Evolutionary conservation across 2,888 invertebrate genomes (phyloP), one percentile per base, ranked within the genome.

Genomic region (Cloeon dipterum): DNA sequence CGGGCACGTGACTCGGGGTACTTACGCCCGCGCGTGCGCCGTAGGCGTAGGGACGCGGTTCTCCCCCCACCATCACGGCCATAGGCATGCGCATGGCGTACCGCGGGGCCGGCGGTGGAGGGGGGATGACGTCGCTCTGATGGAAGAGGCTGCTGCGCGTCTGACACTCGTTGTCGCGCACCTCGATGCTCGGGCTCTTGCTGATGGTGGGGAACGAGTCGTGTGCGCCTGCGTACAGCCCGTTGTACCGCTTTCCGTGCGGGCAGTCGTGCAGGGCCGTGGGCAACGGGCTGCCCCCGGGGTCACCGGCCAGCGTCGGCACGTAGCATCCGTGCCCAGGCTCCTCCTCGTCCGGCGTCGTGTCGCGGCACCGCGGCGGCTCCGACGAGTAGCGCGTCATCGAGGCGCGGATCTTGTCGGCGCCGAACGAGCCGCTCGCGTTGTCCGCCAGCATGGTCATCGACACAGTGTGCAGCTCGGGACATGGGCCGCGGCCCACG

Each of bases 141-240:
- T 47, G 45, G 50, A 78, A 76, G 21, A 79, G 56, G 48, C 78
- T 78, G 52, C 79, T 83, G 45, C 83, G 65, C 1, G 85, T 85
- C 53, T 85, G 85, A 52, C 83, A 85, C 37, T 72, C 74, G 52
- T 67, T 74, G 52, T 76, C 75, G 46, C 72, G 67, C 66, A 72
- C 75, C 49, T 70, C 70, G 39, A 58, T 43, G 26, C 39, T 25
- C 19, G 36, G 35, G 17, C 33, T 38, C 13, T 41, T 39, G 20
- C 39, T 36, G 8, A 36, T 35, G n/a, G 39, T n/a, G n/a, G n/a
- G 8, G 8, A 23, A 23, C n/a, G n/a, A n/a, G 14, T 29, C 29
- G n/a, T 33, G 36, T n/a, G 26, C 23, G 29, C 35, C 34, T 29
- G 38, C 37, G 2, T 34, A 37, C 19, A 38, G 38, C 1, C 40